A percentile compares a stretch with the other conserved stretches of the same genome.
phyloP scores from a whole-genome alignment of 1,140 invertebrate genomes.

The Drosophila carrolli region DNA sequence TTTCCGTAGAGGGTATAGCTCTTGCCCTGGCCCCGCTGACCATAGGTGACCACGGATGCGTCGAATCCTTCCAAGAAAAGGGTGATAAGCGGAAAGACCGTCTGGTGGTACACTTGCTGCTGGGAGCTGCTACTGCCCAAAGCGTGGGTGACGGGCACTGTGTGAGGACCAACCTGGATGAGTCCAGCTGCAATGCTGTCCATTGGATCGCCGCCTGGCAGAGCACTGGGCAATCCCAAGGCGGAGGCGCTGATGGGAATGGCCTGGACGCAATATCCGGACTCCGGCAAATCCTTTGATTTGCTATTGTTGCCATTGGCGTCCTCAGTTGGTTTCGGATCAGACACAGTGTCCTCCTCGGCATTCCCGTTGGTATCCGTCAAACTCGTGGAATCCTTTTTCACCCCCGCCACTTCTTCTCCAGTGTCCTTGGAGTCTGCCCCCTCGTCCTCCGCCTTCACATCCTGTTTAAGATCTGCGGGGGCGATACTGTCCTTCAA shows the following conservation, averaged over 20 bases:
- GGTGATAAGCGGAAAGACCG: slow-evolving; percentile 86
- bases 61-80: slow-evolving; percentile 89
- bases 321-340: slow-evolving; percentile 30
- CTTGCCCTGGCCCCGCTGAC: slow-evolving; percentile 91
- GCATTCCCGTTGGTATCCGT: slow-evolving; percentile 18
- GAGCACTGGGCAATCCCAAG: slow-evolving; percentile 79
- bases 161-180: slow-evolving; percentile 77
- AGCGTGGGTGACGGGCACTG: slow-evolving; percentile 84
- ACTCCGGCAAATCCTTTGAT: not conserved
- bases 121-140: slow-evolving; percentile 84
- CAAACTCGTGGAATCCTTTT: not conserved
- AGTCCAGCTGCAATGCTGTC: slow-evolving; percentile 76
- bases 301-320: slow-evolving; percentile 45
- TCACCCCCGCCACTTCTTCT: not conserved
- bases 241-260: slow-evolving; percentile 86
- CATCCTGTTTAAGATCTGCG: not conserved
- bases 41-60: slow-evolving; percentile 91
- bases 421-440: slow-evolving; percentile 16
- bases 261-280: slow-evolving; percentile 87
- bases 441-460: slow-evolving; percentile 2
- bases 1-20: slow-evolving; percentile 92
- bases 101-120: slow-evolving; percentile 84
- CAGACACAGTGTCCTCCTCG: not conserved
- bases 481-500: not conserved
- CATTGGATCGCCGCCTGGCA: slow-evolving; percentile 60